phyloP scores from a whole-genome alignment of 2,888 invertebrate species.

The Caenorhabditis zanzibari region DNA sequence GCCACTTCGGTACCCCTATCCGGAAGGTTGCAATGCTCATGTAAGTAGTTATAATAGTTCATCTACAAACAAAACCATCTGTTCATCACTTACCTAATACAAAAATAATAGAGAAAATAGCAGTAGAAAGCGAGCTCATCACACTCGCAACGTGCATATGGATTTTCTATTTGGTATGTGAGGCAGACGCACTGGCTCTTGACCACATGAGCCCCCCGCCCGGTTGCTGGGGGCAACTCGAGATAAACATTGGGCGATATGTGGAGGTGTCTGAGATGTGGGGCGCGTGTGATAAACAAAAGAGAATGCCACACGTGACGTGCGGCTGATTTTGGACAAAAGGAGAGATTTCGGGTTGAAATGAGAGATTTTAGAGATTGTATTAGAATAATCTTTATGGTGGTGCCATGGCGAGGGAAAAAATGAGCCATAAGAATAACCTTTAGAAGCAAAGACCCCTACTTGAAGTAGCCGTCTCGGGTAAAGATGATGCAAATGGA shows the following conservation, averaged over 20 bases:
- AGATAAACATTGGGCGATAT: conserved; percentile 40
- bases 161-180: neutral
- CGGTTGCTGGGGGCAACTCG: conserved; percentile 52
- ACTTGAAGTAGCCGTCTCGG: too few relatives aligned
- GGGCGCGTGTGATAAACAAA: conserved; percentile 33
- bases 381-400: too few relatives aligned
- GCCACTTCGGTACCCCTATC: conserved; percentile 38
- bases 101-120: neutral
- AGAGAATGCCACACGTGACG: conserved; percentile 8
- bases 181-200: neutral
- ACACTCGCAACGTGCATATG: conserved; percentile 5
- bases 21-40: conserved; percentile 44
- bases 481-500: too few relatives aligned
- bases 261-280: neutral
- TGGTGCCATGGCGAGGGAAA: too few relatives aligned
- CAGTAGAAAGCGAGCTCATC: neutral
- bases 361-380: conserved; percentile 3
- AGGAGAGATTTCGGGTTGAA: neutral
- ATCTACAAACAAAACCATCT: neutral
- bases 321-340: neutral
- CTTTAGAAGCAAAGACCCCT: too few relatives aligned
- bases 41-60: conserved; percentile 23
- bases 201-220: neutral
- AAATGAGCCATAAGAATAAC: too few relatives aligned
- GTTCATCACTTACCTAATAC: conserved; percentile 1